Evolutionary conservation across 1,140 invertebrate species (phyloP).

Genomic region (Scaptomyza hsui): DNA sequence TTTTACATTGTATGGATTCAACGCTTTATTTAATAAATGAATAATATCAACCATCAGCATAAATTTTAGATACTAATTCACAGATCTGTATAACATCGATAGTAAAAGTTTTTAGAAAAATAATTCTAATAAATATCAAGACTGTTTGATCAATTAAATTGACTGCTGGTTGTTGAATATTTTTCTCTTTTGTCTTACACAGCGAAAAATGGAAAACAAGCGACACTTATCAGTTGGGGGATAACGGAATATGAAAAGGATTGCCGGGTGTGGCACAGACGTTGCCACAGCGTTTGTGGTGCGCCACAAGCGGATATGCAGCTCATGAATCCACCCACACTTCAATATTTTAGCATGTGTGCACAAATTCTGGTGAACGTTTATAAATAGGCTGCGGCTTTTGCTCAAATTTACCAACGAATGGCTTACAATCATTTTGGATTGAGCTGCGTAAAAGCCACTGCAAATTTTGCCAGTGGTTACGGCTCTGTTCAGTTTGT

Average conservation of each 20-base stretch:
- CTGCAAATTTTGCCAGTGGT: slow-evolving; percentile 49
- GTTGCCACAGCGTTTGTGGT: slow-evolving; percentile 72
- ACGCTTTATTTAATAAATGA: too few species aligned
- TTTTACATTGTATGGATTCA: too few species aligned
- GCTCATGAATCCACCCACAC: slow-evolving; percentile 19
- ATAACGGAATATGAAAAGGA: not conserved
- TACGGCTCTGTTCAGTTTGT: slow-evolving; percentile 5
- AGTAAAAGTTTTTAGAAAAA: too few species aligned
- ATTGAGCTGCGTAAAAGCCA: slow-evolving; percentile 48
- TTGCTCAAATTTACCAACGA: slow-evolving; percentile 61
- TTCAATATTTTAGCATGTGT: slow-evolving; percentile 13
- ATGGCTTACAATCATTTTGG: slow-evolving; percentile 12
- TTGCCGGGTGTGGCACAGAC: slow-evolving; percentile 1
- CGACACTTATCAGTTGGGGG: slow-evolving; percentile 19
- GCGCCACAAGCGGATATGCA: slow-evolving; percentile 67
- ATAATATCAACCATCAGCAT: too few species aligned
- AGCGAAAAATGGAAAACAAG: slow-evolving; percentile 38
- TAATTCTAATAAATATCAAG: not conserved
- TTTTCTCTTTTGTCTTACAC: slow-evolving; percentile 31
- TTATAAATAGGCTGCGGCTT: slow-evolving; percentile 73
- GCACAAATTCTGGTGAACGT: slow-evolving; percentile 60
- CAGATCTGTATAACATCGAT: too few species aligned
- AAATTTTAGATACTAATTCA: too few species aligned
- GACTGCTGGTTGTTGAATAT: slow-evolving; percentile 24
- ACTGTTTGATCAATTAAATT: slow-evolving; percentile 30